Evolutionary conservation across 2,888 invertebrate genomes (phyloP), one percentile per base, ranked within the genome.

Genomic region (Hyles lineata): DNA sequence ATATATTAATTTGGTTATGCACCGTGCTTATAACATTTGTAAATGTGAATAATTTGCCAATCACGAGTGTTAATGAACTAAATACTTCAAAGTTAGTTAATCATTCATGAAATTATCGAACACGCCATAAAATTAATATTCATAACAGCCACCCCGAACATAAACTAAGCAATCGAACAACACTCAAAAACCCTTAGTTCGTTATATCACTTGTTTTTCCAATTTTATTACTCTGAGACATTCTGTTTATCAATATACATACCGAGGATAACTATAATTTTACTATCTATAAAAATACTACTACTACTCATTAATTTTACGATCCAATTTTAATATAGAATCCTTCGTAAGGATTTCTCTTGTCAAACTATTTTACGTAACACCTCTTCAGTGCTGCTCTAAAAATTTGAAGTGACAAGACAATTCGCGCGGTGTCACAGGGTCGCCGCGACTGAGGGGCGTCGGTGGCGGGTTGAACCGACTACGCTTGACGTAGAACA

Each of bases 331-430:
- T 23, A 67, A 67, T 67, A 55, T 15, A n/a, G 55, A 8, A 43
- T 43, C 43, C 11, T 55, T 67, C 23, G 67, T 11, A 50, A 67
- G 50, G 67, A 67, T 23, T 67, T 67, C 43, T 67, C 50, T 23
- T 50, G 67, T 50, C 50, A 9, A 35, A 35, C 19, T n/a, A 67
- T 63, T 63, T 63, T 75, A 76, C 80, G 76, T 82, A 81, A 79
- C 77, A 63, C 77, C 77, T 81, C 81, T 82, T 79, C 81, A 80
- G 76, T 70, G 73, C 74, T 74, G 72, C 43, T 70, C 71, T 75
- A 77, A 80, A 79, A 78, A 82, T 81, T 74, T 76, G 78, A 76
- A 80, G 78, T 83, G 84, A 84, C 84, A 83, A 80, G 76, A 82
- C 82, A 82, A 83, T 84, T 82, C 82, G 78, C 76, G 77, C 70